A percentile compares a stretch with the other conserved stretches of the same genome.
Evolutionary conservation across 1,140 invertebrate species (phyloP).

Genomic region (Orius insidiosus): DNA sequence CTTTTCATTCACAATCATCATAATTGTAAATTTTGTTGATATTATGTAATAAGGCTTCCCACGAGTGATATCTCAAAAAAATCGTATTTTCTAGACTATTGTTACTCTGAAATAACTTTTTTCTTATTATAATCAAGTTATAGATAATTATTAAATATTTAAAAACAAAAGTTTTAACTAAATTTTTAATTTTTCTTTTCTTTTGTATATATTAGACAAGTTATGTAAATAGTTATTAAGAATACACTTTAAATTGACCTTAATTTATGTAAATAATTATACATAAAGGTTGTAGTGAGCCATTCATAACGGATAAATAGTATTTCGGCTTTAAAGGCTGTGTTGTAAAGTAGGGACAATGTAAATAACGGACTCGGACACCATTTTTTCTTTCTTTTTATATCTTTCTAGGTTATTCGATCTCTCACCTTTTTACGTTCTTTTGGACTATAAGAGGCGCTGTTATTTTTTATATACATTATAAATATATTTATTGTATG

Average conservation of each 20-base stretch:
- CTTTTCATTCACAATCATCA: conserved; percentile 1
- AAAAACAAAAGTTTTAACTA: not conserved
- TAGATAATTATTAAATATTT: not conserved
- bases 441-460: conserved; percentile 5
- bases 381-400: conserved; percentile 7
- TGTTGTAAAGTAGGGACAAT: conserved; percentile 8
- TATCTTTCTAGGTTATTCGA: conserved; percentile 6
- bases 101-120: conserved; percentile 5
- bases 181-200: not conserved
- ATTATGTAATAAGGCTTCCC: conserved; percentile 3
- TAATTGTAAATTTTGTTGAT: conserved; percentile 12
- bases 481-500: conserved; percentile 9
- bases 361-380: conserved; percentile 7
- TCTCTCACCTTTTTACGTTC: conserved; percentile 3
- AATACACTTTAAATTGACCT: conserved; percentile 3
- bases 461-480: conserved; percentile 13
- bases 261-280: conserved; percentile 6
- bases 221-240: conserved; percentile 9
- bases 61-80: not conserved
- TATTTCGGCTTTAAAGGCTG: conserved; percentile 11
- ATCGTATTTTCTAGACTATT: conserved; percentile 2
- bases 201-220: conserved; percentile 5
- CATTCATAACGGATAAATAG: conserved; percentile 5
- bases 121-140: conserved; percentile 2
- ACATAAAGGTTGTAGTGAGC: conserved; percentile 10